Conservation (phyloP, 2,888 invertebrate genomes). For the Exocentrus adspersus region DNA sequence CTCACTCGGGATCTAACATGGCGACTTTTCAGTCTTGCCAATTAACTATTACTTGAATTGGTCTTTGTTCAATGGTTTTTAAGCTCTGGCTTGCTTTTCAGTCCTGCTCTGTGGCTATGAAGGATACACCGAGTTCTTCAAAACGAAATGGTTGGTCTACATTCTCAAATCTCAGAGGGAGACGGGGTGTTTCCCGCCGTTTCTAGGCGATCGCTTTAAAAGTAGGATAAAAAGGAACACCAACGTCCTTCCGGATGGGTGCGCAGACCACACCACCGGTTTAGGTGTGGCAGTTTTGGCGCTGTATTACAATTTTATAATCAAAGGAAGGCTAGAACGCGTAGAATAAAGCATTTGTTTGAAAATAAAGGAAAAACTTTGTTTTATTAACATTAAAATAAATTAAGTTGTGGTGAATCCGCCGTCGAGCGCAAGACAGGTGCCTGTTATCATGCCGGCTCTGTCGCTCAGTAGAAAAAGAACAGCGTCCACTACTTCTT, state of each 20-base stretch:
- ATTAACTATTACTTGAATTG: too few relatives aligned
- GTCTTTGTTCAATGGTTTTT: background rate
- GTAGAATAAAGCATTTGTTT: background rate
- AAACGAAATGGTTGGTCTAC: slow-evolving; percentile 45
- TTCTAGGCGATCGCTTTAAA: slow-evolving; percentile 38
- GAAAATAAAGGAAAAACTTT: too few relatives aligned
- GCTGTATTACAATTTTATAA: slow-evolving; percentile 49
- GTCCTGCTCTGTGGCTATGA: slow-evolving; percentile 53
- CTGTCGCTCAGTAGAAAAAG: slow-evolving; percentile 82
- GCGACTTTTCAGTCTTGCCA: too few relatives aligned
- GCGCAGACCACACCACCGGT: slow-evolving; percentile 53
- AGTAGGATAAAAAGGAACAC: slow-evolving; percentile 44
- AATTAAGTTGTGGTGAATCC: slow-evolving; percentile 69
- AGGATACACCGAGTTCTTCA: slow-evolving; percentile 51
- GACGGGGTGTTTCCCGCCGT: slow-evolving; percentile 48
- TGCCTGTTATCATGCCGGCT: slow-evolving; percentile 84
- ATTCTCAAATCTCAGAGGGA: slow-evolving; percentile 48
- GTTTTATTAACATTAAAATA: background rate
- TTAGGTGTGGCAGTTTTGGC: slow-evolving; percentile 49
- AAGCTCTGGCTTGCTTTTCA: slow-evolving; percentile 39
- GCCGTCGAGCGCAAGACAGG: slow-evolving; percentile 82
- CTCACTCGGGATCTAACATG: too few relatives aligned
- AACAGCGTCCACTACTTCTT: slow-evolving; percentile 83
- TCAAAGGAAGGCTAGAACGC: slow-evolving; percentile 36
- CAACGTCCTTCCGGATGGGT: slow-evolving; percentile 49